Percentiles rank a stretch among this genome's conserved stretches.
These are phyloP conservation scores for Bagarius yarrelli DNA, from an alignment of 2,113 vertebrate genomes.

Conservation along the genomic window DNA sequence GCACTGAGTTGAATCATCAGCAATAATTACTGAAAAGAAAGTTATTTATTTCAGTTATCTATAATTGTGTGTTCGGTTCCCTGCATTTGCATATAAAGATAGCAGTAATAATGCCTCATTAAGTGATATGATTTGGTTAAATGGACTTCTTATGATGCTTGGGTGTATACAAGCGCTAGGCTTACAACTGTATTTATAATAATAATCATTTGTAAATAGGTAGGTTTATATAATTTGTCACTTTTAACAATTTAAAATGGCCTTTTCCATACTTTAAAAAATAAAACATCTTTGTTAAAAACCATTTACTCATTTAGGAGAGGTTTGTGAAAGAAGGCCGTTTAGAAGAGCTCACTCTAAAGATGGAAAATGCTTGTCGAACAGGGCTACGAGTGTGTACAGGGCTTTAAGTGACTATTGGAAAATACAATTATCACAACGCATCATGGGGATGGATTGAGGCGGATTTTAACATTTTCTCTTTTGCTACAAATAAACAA, in stretches of 20 bases:
- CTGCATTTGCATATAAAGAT: slow-evolving; percentile 72
- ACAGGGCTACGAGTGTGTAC: background rate
- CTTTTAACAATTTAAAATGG: no score
- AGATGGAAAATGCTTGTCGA: slow-evolving; percentile 19
- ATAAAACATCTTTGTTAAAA: background rate
- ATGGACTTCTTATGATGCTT: slow-evolving; percentile 59
- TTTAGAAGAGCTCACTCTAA: slow-evolving; percentile 11
- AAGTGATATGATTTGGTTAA: slow-evolving; percentile 67
- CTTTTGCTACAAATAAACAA: slow-evolving; percentile 13
- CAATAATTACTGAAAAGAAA: slow-evolving; percentile 70
- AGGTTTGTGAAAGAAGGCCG: background rate
- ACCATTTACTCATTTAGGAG: background rate
- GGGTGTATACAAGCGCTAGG: slow-evolving; percentile 37
- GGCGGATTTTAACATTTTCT: background rate
- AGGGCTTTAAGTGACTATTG: slow-evolving; percentile 1
- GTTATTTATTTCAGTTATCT: slow-evolving; percentile 72
- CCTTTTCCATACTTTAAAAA: background rate
- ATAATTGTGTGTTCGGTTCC: slow-evolving; percentile 68
- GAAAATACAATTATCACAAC: slow-evolving; percentile 3
- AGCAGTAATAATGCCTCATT: slow-evolving; percentile 72
- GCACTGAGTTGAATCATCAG: slow-evolving; percentile 76
- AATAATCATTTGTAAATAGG: background rate
- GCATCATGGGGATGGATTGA: background rate
- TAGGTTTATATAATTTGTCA: background rate
- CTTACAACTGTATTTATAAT: slow-evolving; percentile 21